Percentiles rank a stretch among this genome's conserved stretches.
These are phyloP conservation scores for Harpalus rubripes DNA, from an alignment of 2,888 invertebrate genomes.

Conservation along the genomic window DNA sequence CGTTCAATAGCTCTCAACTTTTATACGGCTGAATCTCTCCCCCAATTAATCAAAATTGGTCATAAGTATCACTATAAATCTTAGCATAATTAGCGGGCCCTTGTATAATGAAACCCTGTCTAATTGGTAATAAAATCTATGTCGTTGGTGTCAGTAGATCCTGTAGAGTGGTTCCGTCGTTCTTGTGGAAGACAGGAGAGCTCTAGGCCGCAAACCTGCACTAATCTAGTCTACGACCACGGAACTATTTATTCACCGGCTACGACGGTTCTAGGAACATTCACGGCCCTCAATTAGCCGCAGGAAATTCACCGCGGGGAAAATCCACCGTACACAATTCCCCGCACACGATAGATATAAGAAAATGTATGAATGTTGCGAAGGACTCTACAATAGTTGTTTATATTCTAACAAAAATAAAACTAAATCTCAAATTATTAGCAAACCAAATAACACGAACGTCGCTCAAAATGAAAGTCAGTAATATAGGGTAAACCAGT, in stretches of 20 bases:
- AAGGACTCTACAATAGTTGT: too few relatives aligned
- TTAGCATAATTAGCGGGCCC: neutral
- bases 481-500: too few relatives aligned
- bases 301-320: too few relatives aligned
- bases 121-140: constrained; percentile 26
- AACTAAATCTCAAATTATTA: too few relatives aligned
- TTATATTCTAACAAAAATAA: too few relatives aligned
- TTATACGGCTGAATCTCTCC: neutral
- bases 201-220: constrained; percentile 18
- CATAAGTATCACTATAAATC: neutral
- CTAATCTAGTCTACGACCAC: constrained; percentile 27
- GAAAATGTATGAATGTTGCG: too few relatives aligned
- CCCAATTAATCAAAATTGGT: neutral
- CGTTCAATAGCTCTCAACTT: neutral
- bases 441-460: too few relatives aligned
- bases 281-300: too few relatives aligned
- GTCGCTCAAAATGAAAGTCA: too few relatives aligned
- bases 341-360: too few relatives aligned
- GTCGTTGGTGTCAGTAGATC: neutral
- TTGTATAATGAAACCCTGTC: constrained; percentile 4
- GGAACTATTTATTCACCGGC: constrained; percentile 14
- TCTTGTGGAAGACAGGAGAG: neutral
- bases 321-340: too few relatives aligned
- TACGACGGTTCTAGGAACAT: too few relatives aligned
- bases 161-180: constrained; percentile 9